These are phyloP conservation scores for Lucilia cuprina DNA, from an alignment of 1,140 invertebrate genomes.

Conservation along the genomic window DNA sequence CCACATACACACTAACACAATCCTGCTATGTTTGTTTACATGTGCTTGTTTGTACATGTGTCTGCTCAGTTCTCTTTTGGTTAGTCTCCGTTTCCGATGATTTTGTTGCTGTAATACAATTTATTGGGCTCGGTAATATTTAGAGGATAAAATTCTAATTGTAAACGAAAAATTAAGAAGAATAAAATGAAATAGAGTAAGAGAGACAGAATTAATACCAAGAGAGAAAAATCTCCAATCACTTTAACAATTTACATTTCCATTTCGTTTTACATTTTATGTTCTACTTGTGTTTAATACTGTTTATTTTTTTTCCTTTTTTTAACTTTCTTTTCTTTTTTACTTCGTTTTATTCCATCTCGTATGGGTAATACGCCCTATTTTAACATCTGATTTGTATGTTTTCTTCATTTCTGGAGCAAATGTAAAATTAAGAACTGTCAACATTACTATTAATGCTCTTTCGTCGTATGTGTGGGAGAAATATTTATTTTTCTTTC, in stretches of 20 bases:
- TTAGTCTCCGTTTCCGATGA: too few species aligned
- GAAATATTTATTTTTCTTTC: too few species aligned
- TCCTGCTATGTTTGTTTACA: not conserved
- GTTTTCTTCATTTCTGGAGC: not conserved
- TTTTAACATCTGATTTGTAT: conserved; percentile 11
- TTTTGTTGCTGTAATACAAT: not conserved
- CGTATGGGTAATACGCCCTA: not conserved
- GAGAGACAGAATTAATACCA: not conserved
- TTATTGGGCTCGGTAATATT: not conserved
- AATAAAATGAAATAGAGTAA: not conserved
- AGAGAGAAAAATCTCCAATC: conserved; percentile 29
- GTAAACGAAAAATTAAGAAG: not conserved
- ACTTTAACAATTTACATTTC: not conserved
- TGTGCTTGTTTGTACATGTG: not conserved
- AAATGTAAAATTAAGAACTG: not conserved
- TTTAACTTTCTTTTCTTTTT: not conserved
- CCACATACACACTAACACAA: not conserved
- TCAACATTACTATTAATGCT: not conserved
- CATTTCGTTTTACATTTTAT: not conserved
- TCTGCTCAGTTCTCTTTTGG: too few species aligned
- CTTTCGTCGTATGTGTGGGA: not conserved
- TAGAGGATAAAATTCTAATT: not conserved
- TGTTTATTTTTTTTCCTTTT: not conserved
- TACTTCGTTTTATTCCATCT: not conserved
- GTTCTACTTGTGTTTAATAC: not conserved